These are phyloP conservation scores for Alauda arvensis DNA, from an alignment of 2,797 vertebrate genomes.

Conservation along the genomic window DNA sequence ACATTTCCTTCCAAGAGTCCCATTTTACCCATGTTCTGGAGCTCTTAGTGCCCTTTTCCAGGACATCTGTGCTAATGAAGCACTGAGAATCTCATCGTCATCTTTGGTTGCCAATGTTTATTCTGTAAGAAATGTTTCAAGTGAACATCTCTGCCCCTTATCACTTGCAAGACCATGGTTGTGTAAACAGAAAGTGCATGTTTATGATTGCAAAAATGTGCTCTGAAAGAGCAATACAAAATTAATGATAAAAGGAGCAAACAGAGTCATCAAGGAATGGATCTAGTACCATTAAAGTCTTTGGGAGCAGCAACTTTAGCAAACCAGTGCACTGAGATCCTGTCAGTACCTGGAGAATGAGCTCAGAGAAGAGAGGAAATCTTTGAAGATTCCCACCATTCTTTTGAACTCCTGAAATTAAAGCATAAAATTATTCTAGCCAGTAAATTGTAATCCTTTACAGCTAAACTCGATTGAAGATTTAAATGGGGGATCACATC, in stretches of 20 bases:
- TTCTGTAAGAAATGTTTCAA: not conserved
- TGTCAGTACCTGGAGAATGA: not conserved
- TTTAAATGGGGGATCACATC: conserved; percentile 6
- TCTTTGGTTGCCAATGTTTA: not conserved
- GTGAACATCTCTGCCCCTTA: not conserved
- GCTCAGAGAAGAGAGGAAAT: not conserved
- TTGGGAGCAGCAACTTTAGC: not conserved
- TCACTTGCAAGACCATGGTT: not conserved
- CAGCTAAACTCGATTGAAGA: conserved; percentile 14
- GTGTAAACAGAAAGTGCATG: not conserved
- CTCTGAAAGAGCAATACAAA: not conserved
- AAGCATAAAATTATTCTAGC: not conserved
- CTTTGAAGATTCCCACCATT: not conserved
- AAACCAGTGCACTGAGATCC: not conserved
- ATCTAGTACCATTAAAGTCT: not conserved
- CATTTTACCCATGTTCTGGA: not conserved
- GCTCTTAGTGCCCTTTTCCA: not conserved
- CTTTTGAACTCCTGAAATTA: not conserved
- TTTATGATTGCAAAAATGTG: not conserved
- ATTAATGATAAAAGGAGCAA: not conserved
- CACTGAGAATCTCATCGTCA: not conserved
- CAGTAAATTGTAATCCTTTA: not conserved
- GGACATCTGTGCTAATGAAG: not conserved
- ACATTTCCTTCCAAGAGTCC: not conserved
- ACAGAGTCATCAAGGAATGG: not conserved